These are phyloP conservation scores for Pteria penguin DNA, from an alignment of 2,888 invertebrate genomes.

Conservation along the genomic window DNA sequence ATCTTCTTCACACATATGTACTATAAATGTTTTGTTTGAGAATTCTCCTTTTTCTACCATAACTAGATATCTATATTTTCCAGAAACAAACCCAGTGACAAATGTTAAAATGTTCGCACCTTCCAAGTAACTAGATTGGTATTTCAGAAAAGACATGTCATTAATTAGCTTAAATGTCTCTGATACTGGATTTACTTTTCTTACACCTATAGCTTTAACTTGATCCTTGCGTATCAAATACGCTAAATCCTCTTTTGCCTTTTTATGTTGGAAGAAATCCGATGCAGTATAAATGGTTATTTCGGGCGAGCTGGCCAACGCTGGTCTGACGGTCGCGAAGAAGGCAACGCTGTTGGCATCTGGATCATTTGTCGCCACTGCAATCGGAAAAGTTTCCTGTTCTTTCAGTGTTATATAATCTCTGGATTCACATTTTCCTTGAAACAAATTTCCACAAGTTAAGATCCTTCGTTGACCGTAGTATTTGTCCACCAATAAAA, in stretches of 20 bases:
- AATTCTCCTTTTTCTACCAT: not conserved
- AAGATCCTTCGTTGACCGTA: constrained; percentile 67
- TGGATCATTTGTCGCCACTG: constrained; percentile 95
- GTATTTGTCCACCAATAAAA: constrained; percentile 67
- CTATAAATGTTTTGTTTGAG: constrained; percentile 86
- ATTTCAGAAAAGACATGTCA: not conserved
- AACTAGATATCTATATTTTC: constrained; percentile 9
- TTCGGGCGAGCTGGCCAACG: constrained; percentile 75
- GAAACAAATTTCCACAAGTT: constrained; percentile 76
- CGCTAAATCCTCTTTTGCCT: not conserved
- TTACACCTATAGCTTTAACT: not conserved
- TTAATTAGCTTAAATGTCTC: not conserved
- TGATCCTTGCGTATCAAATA: not conserved
- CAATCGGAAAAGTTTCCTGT: constrained; percentile 51
- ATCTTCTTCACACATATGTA: constrained; percentile 97
- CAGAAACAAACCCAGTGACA: constrained; percentile 18
- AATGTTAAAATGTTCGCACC: constrained; percentile 10
- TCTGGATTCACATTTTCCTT: constrained; percentile 74
- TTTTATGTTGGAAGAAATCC: constrained; percentile 81
- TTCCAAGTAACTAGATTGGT: not conserved
- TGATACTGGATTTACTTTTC: not conserved
- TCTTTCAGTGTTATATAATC: constrained; percentile 62
- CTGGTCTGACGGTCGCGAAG: constrained; percentile 88
- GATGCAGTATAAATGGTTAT: constrained; percentile 95
- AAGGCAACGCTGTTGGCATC: constrained; percentile 97